These are phyloP conservation scores for Mesochorus sp. DNA, from an alignment of 2,888 invertebrate genomes.

Conservation along the genomic window DNA sequence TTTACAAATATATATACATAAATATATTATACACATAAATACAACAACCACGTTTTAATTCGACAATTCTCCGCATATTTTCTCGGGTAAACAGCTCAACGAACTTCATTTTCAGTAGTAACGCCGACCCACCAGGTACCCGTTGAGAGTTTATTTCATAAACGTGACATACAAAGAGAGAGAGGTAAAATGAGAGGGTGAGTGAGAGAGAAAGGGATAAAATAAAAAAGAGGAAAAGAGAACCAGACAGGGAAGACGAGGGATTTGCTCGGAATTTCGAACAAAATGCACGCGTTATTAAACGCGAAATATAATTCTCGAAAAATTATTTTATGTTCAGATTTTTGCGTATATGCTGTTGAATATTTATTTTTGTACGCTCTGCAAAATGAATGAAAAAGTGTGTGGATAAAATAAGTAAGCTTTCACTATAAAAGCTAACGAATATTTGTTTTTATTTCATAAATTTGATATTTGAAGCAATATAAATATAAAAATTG, in stretches of 20 bases:
- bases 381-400: constrained; percentile 32
- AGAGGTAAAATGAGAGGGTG: not conserved
- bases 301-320: constrained; percentile 48
- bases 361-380: not conserved
- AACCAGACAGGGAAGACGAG: constrained; percentile 4
- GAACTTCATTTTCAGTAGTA: constrained; percentile 62
- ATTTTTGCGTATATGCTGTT: constrained; percentile 4
- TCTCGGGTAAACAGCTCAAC: constrained; percentile 31
- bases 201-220: not conserved
- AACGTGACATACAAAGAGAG: constrained; percentile 15
- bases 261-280: constrained; percentile 40
- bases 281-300: constrained; percentile 47
- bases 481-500: too few relatives aligned
- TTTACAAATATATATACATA: too few relatives aligned
- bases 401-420: too few relatives aligned
- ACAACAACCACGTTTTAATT: constrained; percentile 38
- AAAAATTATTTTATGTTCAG: constrained; percentile 56
- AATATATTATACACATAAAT: too few relatives aligned
- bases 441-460: too few relatives aligned
- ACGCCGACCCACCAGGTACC: constrained; percentile 22
- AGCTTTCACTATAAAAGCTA: too few relatives aligned
- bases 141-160: constrained; percentile 28
- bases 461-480: too few relatives aligned
- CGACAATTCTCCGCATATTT: constrained; percentile 59
- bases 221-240: not conserved